These are phyloP conservation scores for Ceramica pisi DNA, from an alignment of 2,888 invertebrate genomes.

Conservation along the genomic window DNA sequence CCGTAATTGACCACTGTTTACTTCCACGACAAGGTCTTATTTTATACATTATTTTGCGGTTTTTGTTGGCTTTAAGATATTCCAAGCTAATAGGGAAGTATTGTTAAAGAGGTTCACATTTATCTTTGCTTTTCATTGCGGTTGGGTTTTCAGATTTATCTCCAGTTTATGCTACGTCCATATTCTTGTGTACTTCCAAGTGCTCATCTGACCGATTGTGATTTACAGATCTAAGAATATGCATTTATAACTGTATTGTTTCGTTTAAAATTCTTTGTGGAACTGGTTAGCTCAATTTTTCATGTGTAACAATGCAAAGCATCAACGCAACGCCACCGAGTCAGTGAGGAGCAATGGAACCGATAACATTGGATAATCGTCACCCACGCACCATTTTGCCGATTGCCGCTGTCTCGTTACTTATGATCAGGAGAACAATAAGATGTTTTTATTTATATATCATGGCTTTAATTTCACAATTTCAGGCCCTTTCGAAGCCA, in stretches of 20 bases:
- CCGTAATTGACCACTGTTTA: constrained; percentile 90
- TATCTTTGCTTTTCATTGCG: constrained; percentile 58
- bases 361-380: constrained; percentile 82
- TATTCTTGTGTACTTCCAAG: not conserved
- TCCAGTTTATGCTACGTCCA: not conserved
- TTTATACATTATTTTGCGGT: constrained; percentile 84
- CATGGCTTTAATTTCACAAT: constrained; percentile 22
- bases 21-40: constrained; percentile 86
- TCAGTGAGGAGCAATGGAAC: constrained; percentile 71
- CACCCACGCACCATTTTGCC: constrained; percentile 80
- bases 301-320: constrained; percentile 15
- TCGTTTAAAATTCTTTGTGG: not conserved
- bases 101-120: constrained; percentile 69
- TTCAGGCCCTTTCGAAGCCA: constrained; percentile 16
- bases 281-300: not conserved
- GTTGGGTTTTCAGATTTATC: constrained; percentile 35
- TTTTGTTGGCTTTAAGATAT: constrained; percentile 73
- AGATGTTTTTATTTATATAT: constrained; percentile 56
- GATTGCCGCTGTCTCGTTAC: constrained; percentile 81
- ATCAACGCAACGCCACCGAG: constrained; percentile 61
- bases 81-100: constrained; percentile 73
- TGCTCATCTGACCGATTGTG: constrained; percentile 4
- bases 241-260: not conserved
- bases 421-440: constrained; percentile 78
- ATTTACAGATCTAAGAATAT: not conserved